Conservation (phyloP, 2,888 invertebrate species). For the Protophormia terraenovae region DNA sequence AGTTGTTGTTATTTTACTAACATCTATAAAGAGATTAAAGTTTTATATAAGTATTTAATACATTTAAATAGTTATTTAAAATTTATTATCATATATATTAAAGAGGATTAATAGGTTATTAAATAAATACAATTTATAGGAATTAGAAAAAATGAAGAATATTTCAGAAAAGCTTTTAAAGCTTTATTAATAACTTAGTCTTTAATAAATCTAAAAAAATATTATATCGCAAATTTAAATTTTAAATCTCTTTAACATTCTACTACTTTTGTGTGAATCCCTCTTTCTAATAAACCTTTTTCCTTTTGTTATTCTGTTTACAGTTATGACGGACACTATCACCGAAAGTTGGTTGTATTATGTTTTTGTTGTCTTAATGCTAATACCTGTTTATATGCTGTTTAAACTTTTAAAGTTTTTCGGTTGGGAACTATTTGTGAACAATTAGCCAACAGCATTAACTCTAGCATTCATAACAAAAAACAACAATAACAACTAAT, state of each 20-base stretch:
- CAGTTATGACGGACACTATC: constrained; percentile 81
- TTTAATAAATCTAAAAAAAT: no score
- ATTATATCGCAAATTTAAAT: no score
- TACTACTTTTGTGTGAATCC: neutral
- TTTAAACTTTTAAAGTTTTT: constrained; percentile 81
- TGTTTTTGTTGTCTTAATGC: constrained; percentile 78
- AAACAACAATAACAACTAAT: neutral
- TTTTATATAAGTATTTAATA: neutral
- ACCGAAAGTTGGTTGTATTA: constrained; percentile 80
- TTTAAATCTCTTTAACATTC: neutral
- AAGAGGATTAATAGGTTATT: neutral
- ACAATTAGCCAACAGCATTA: constrained; percentile 74
- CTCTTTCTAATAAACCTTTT: neutral
- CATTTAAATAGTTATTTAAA: neutral
- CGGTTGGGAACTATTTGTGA: constrained; percentile 81
- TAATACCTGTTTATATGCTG: constrained; percentile 81
- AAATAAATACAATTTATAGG: neutral
- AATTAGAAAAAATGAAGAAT: no score
- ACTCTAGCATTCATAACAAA: neutral
- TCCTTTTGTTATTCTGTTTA: constrained; percentile 59
- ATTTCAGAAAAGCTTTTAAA: no score
- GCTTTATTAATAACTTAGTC: no score
- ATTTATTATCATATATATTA: neutral
- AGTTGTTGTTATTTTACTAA: neutral
- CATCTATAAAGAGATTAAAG: constrained; percentile 5